Base-by-base conservation (phyloP, 2,888 invertebrate genomes). In the Fragum whitleyi region DNA sequence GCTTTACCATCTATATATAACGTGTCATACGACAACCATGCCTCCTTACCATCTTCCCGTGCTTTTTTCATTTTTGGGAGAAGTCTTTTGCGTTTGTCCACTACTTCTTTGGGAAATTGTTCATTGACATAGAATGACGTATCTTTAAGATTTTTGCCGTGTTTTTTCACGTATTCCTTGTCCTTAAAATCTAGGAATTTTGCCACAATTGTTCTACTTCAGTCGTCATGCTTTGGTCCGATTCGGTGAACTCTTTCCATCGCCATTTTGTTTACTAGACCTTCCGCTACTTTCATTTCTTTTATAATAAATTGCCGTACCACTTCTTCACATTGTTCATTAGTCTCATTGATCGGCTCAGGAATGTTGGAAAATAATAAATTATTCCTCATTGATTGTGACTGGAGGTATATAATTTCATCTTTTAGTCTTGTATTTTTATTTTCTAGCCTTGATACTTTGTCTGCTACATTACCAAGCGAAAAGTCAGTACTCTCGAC, bases 221-320 rank as follows among this genome's bases (percentile, higher is more conserved):
- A 65, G 14, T 71, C 72, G 1, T 29, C 47, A 29, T 32, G 51
- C 16, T 53, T 61, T 57, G 62, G 47, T 6, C 79, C 67, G 29
- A 79, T 65, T 59, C 79, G 65, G 55, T 75, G 74, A 7, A 79
- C 72, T 36, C 75, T 55, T n/a, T 71, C 71, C 65, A 79, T 73
- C 29, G 47, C 36, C 36, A 65, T 39, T 42, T 70, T 19, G 1
- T 62, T 57, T 0, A 65, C 21, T 29, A 75, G 19, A 26, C 55
- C 72, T 23, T 36, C n/a, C 1, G 69, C 69, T 14, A 69, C 26
- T 47, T 69, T 68, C 67, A 79, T 67, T 23, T 75, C 67, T 1
- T 29, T 36, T 1, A 16, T 26, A 19, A 75, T n/a, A 47, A 71
- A 67, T 19, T 75, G 11, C 23, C 65, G 61, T 51, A 75, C 42